Conservation (phyloP, 2,888 invertebrate species). For the Chesias legatella region DNA sequence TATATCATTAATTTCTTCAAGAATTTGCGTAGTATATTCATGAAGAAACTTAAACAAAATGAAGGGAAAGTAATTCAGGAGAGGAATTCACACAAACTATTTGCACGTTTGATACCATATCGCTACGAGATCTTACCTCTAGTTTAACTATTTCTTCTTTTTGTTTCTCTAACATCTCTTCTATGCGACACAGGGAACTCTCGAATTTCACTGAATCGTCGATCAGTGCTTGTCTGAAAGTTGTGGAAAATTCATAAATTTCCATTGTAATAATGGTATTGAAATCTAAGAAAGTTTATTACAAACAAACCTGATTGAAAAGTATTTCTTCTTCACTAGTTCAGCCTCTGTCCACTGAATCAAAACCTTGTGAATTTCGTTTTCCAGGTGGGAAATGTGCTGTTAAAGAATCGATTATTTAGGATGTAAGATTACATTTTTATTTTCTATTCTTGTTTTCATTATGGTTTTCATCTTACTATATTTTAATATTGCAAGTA, state of each 20-base stretch:
- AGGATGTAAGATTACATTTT: too few species aligned
- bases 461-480: too few species aligned
- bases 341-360: constrained; percentile 92
- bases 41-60: too few species aligned
- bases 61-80: too few species aligned
- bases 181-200: constrained; percentile 84
- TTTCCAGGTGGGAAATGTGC: constrained; percentile 86
- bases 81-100: too few species aligned
- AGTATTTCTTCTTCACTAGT: constrained; percentile 88
- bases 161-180: constrained; percentile 84
- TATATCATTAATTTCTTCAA: too few species aligned
- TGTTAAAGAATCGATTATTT: constrained; percentile 51
- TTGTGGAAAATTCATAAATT: too few species aligned
- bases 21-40: too few species aligned
- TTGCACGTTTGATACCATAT: background rate
- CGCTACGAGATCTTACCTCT: constrained; percentile 67
- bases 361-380: constrained; percentile 89
- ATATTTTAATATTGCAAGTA: too few species aligned
- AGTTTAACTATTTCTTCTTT: constrained; percentile 87
- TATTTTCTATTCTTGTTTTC: too few species aligned
- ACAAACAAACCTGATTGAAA: constrained; percentile 80
- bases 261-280: too few species aligned
- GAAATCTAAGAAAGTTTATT: too few species aligned
- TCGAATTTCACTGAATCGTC: constrained; percentile 88
- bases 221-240: constrained; percentile 80